phyloP scores from a whole-genome alignment of 2,888 invertebrate species.

The Euplexia lucipara region DNA sequence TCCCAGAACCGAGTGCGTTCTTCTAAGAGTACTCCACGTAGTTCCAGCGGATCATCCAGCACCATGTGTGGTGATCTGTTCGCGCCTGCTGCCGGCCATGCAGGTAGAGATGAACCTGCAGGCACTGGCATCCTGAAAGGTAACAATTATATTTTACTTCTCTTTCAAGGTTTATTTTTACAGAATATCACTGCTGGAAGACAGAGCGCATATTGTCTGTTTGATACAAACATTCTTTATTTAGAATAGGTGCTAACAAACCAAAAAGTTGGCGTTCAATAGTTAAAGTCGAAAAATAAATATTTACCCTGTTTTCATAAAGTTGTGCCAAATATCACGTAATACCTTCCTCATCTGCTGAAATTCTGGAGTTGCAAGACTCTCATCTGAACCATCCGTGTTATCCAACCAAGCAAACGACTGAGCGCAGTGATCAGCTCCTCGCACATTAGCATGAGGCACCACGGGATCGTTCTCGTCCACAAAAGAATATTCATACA shows the following conservation, averaged over 20 bases:
- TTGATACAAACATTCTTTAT: neutral
- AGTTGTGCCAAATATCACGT: constrained; percentile 72
- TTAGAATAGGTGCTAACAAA: no score
- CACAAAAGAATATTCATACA: constrained; percentile 75
- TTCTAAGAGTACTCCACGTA: constrained; percentile 62
- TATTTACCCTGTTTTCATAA: constrained; percentile 72
- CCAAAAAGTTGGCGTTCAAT: neutral
- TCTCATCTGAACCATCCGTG: constrained; percentile 19
- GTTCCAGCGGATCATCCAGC: constrained; percentile 60
- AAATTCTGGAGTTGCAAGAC: constrained; percentile 57
- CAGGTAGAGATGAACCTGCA: constrained; percentile 60
- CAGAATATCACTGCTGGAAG: no score
- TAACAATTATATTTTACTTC: no score
- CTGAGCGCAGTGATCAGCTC: constrained; percentile 72
- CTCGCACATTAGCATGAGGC: constrained; percentile 62
- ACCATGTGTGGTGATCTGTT: constrained; percentile 71
- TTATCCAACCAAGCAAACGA: constrained; percentile 61
- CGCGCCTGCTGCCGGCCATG: constrained; percentile 69
- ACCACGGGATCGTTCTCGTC: constrained; percentile 64
- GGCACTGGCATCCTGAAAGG: constrained; percentile 41
- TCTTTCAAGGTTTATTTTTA: no score
- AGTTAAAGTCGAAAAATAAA: neutral
- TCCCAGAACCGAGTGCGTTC: constrained; percentile 52
- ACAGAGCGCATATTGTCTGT: neutral
- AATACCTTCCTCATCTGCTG: constrained; percentile 60